Percentiles rank a stretch among this genome's conserved stretches.
Conservation (phyloP, 2,888 invertebrate genomes). For the Poecilobothrus nobilitatus region DNA sequence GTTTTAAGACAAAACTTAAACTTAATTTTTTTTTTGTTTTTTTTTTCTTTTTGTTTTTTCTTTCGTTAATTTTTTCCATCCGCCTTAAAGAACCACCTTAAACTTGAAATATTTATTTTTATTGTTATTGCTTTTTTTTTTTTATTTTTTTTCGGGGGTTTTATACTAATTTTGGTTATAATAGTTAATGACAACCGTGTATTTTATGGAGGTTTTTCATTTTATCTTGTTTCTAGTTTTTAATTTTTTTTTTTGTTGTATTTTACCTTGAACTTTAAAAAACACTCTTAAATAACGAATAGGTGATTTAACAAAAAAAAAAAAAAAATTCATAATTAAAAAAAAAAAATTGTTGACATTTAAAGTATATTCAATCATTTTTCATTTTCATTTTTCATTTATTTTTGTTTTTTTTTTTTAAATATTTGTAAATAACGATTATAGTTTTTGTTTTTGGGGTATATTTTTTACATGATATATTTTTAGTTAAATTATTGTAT, state of each 20-base stretch:
- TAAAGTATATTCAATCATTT: slow-evolving; percentile 3
- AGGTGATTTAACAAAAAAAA: not conserved
- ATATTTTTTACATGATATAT: too few species aligned
- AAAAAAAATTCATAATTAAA: not conserved
- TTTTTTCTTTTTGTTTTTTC: too few species aligned
- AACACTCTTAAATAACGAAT: slow-evolving; percentile 3
- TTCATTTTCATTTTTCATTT: not conserved
- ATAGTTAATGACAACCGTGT: slow-evolving; percentile 6
- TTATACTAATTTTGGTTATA: slow-evolving; percentile 1
- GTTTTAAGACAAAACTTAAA: not conserved
- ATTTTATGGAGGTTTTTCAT: slow-evolving; percentile 6
- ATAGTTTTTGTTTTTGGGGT: too few species aligned
- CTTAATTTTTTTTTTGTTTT: too few species aligned
- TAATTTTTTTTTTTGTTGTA: not conserved
- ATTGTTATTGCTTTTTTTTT: not conserved
- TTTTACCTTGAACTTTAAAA: slow-evolving; percentile 3
- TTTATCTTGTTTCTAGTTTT: too few species aligned
- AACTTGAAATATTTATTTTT: not conserved
- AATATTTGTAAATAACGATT: too few species aligned
- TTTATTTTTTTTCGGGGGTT: not conserved
- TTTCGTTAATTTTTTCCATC: not conserved
- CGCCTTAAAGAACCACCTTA: slow-evolving; percentile 6
- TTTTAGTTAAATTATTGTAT: too few species aligned
- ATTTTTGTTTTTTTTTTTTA: not conserved
- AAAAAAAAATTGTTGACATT: not conserved